phyloP scores from a whole-genome alignment of 2,888 invertebrate species.

The Linnaemya vulpina region DNA sequence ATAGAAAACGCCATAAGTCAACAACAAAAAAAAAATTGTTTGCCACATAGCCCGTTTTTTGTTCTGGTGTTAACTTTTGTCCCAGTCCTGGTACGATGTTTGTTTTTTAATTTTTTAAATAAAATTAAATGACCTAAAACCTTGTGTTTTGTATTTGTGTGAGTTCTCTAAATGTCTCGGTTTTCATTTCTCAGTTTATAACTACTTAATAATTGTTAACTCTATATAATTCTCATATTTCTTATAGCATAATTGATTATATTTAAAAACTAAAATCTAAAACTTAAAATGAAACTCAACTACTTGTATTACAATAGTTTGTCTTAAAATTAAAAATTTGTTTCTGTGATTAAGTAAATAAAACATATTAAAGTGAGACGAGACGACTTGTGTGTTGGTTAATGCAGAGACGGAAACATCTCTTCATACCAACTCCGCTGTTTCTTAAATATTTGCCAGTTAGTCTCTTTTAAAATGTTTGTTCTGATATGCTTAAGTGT shows the following conservation, averaged over 20 bases:
- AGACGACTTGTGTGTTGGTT: neutral
- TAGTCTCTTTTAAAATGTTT: constrained; percentile 12
- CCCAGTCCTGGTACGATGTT: neutral
- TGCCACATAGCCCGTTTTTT: too few species aligned
- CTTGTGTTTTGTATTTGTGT: neutral
- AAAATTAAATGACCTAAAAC: neutral
- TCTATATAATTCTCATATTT: constrained; percentile 7
- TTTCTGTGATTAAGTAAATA: constrained; percentile 56
- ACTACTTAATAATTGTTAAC: neutral
- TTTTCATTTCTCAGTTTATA: neutral
- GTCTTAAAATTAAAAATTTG: constrained; percentile 26
- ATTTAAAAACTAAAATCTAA: constrained; percentile 44
- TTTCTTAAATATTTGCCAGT: neutral
- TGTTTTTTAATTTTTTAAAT: neutral
- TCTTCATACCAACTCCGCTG: neutral
- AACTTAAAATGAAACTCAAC: constrained; percentile 42
- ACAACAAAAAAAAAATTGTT: too few species aligned
- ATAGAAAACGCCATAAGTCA: too few species aligned
- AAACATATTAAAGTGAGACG: constrained; percentile 32
- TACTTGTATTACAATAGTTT: constrained; percentile 32
- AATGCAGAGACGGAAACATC: neutral
- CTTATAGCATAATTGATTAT: constrained; percentile 2
- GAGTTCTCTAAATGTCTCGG: neutral
- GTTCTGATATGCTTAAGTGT: constrained; percentile 54
- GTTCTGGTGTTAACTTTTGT: neutral